Conservation (phyloP, 2,888 invertebrate genomes). For the Conchocele bisecta region DNA sequence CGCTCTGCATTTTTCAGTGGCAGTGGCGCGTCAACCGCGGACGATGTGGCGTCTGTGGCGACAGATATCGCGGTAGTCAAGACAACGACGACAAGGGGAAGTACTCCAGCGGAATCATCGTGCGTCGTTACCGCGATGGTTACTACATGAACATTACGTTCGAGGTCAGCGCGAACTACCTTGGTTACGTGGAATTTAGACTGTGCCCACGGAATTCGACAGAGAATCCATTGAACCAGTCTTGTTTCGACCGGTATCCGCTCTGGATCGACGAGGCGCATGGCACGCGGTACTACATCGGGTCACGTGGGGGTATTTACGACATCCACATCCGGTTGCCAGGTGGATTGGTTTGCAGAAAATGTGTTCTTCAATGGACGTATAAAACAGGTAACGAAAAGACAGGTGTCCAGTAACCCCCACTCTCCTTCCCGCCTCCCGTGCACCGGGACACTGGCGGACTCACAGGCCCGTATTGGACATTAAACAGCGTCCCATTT, state of each 20-base stretch:
- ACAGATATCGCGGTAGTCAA: conserved; percentile 86
- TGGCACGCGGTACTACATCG: conserved; percentile 63
- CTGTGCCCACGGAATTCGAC: conserved; percentile 78
- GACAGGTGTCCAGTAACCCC: no score
- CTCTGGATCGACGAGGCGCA: conserved; percentile 73
- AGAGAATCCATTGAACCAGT: conserved; percentile 70
- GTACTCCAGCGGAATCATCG: conserved; percentile 78
- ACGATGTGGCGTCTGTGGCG: conserved; percentile 95
- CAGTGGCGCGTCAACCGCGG: conserved; percentile 84
- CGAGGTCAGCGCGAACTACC: conserved; percentile 80
- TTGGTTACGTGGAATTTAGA: conserved; percentile 81
- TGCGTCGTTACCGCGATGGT: conserved; percentile 76
- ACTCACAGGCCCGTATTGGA: no score
- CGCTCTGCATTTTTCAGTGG: conserved; percentile 66
- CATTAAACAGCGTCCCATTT: no score
- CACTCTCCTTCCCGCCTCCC: no score
- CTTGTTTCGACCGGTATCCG: conserved; percentile 78
- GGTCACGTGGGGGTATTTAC: conserved; percentile 65
- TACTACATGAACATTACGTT: conserved; percentile 78
- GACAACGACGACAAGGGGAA: conserved; percentile 78
- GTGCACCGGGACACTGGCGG: no score
- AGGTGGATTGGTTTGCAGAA: conserved; percentile 74
- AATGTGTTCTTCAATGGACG: conserved; percentile 83
- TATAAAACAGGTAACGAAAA: conserved; percentile 82
- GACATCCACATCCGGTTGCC: conserved; percentile 74